phyloP scores from a whole-genome alignment of 2,113 vertebrate genomes.

The Scomber scombrus region DNA sequence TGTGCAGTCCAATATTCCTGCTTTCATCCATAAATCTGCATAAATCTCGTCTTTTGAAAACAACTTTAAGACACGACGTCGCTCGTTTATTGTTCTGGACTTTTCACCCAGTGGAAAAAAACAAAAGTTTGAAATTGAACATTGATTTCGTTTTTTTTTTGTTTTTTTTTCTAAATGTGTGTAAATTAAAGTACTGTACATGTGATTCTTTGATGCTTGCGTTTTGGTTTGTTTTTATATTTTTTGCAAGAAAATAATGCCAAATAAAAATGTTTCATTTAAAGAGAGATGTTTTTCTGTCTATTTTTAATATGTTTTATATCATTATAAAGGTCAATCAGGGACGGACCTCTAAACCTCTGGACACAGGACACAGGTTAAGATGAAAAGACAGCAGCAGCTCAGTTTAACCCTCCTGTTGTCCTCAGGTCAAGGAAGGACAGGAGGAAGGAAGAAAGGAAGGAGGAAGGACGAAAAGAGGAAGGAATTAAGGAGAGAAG shows the following conservation, averaged over 20 bases:
- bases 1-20: conserved; percentile 8
- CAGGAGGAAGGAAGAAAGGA: no score
- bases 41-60: neutral
- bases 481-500: no score
- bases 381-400: no score
- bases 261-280: conserved; percentile 79
- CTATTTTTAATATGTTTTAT: neutral
- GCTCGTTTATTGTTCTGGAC: conserved; percentile 13
- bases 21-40: neutral
- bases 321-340: no score
- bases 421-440: no score
- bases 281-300: conserved; percentile 10
- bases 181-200: conserved; percentile 70
- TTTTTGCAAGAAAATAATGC: conserved; percentile 77
- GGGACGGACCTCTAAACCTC: no score
- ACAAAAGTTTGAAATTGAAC: conserved; percentile 28
- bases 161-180: conserved; percentile 52
- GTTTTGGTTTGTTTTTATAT: conserved; percentile 54
- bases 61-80: neutral
- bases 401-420: no score
- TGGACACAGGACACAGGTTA: no score
- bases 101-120: conserved; percentile 37
- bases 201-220: conserved; percentile 73
- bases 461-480: no score
- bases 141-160: no score